phyloP scores from a whole-genome alignment of 2,797 vertebrate genomes.

The Cyclura pinguis region DNA sequence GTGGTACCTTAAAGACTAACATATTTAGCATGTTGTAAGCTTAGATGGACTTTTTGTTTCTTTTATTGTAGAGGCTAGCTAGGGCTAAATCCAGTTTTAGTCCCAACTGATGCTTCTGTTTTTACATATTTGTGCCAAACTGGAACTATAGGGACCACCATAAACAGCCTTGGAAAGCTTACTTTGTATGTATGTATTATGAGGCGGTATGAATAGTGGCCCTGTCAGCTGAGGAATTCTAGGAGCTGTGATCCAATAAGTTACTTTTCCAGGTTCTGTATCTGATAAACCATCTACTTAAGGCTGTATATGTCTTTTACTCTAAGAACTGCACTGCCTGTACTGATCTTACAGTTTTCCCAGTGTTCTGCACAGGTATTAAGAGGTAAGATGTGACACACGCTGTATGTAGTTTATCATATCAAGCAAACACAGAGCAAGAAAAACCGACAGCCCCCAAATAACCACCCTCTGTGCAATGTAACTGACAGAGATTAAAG shows the following conservation, averaged over 20 bases:
- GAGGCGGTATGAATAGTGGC: no score
- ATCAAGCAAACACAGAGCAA: not conserved
- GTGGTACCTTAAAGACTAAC: not conserved
- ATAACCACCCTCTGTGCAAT: not conserved
- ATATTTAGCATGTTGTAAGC: not conserved
- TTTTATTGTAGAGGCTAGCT: no score
- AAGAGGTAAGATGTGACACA: not conserved
- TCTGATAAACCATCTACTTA: not conserved
- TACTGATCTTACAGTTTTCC: not conserved
- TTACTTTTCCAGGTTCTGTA: no score
- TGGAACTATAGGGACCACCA: no score
- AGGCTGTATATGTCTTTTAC: not conserved
- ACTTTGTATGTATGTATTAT: no score
- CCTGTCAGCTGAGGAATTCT: no score
- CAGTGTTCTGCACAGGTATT: not conserved
- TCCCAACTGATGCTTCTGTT: no score
- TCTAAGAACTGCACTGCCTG: not conserved
- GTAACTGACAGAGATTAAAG: not conserved
- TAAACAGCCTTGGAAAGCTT: no score
- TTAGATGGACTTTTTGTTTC: no score
- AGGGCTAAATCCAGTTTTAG: no score
- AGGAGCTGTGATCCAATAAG: no score
- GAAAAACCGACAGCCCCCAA: not conserved
- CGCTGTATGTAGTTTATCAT: not conserved
- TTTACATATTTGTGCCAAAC: no score